Evolutionary conservation across 2,797 vertebrate species (phyloP), one percentile per base, ranked within the genome.

Genomic region (Fringilla coelebs): DNA sequence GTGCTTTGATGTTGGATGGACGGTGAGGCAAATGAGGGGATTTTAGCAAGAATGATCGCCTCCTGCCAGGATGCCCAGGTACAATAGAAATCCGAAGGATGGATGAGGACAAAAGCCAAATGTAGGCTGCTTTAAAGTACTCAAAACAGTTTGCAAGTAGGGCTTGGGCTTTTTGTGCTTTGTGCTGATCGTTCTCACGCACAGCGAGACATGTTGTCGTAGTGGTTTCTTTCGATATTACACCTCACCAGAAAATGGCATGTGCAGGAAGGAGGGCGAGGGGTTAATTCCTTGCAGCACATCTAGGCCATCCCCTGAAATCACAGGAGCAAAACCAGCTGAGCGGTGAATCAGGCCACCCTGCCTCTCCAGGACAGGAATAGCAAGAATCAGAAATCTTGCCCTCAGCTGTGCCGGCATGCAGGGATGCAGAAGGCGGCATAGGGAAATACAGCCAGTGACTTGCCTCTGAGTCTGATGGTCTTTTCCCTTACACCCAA

Each of bases 291-390:
- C 48, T 68, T 72, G 75, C 77, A 68, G 84, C 67, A 52, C 89
- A 88, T 96, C 87, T 89, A 89, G 92, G 87, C 89, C 67, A 65
- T 87, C 87, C 74, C 77, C 67, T 87, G 81, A 96, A 94, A 92
- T 90, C 74, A 62, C 40, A 76, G 89, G 63, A 87, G 78, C 85
- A 90, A 92, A 92, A 79, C n/a, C 87, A 94, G 90, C 70, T 84
- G 62, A 92, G 43, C 5, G 0, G 67, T 92, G 92, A 90, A 78
- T 87, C 84, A 85, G 89, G 95, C 71, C 74, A 86, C 61, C 65
- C 84, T 90, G 86, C 70, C 34, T 94, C 77, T 73, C 26, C 38
- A 17, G 68, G 71, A 68, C 65, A 74, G 78, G 77, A 93, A 70
- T 70, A 90, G 88, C 90, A 71, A 85, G 82, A 72, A 65, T 43